These are phyloP conservation scores for Lordiphosa clarofinis DNA, from an alignment of 1,140 invertebrate genomes.

Conservation along the genomic window DNA sequence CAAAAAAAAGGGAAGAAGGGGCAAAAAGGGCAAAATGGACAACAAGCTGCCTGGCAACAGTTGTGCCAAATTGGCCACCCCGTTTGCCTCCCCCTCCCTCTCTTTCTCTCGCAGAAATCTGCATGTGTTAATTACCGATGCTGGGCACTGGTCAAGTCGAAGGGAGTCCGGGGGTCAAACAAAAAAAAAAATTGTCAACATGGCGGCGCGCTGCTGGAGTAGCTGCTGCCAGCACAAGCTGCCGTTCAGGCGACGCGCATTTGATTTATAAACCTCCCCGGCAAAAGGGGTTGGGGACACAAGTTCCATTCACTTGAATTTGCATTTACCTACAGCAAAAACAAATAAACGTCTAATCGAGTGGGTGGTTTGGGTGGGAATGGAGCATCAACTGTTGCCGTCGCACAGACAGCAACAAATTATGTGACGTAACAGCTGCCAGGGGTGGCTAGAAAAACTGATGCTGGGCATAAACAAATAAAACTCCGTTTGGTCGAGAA, in stretches of 20 bases:
- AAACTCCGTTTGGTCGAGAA: slow-evolving; percentile 64
- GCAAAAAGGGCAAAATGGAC: too few species aligned
- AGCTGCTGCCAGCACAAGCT: slow-evolving; percentile 66
- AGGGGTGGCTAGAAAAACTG: slow-evolving; percentile 46
- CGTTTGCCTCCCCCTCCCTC: not conserved
- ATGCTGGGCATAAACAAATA: slow-evolving; percentile 72
- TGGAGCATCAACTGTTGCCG: slow-evolving; percentile 44
- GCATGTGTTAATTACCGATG: slow-evolving; percentile 75
- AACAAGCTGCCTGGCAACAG: slow-evolving; percentile 52
- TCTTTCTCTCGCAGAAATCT: slow-evolving; percentile 39
- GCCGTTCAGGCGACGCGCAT: slow-evolving; percentile 38
- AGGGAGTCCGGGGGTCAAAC: slow-evolving; percentile 15
- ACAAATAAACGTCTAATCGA: slow-evolving; percentile 76
- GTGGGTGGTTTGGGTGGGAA: not conserved
- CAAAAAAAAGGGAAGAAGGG: too few species aligned
- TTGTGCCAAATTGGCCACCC: slow-evolving; percentile 61
- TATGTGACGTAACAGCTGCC: slow-evolving; percentile 71
- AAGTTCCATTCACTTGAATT: slow-evolving; percentile 55
- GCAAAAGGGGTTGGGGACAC: not conserved
- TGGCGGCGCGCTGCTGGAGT: slow-evolving; percentile 42
- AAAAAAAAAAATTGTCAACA: slow-evolving; percentile 62
- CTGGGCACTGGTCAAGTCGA: slow-evolving; percentile 47
- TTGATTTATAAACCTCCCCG: slow-evolving; percentile 66
- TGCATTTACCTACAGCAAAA: slow-evolving; percentile 73
- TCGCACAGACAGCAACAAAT: slow-evolving; percentile 69